Conservation (phyloP, 2,888 invertebrate genomes). For the Hedya salicella region DNA sequence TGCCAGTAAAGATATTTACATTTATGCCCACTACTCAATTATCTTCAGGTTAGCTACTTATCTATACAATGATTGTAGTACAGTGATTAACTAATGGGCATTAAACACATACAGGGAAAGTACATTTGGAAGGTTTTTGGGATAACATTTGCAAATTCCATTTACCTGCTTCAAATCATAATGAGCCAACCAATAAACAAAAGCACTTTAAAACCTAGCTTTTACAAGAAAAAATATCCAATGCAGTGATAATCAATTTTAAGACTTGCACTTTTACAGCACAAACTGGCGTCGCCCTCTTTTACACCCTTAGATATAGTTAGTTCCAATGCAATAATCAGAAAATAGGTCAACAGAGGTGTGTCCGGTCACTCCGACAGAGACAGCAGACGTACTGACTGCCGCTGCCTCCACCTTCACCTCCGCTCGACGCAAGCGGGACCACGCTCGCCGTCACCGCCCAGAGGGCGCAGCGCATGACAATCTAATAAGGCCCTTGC, state of each 20-base stretch:
- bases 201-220: conserved; percentile 25
- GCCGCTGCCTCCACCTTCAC: conserved; percentile 36
- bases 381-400: conserved; percentile 71
- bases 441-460: conserved; percentile 33
- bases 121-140: neutral
- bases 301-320: conserved; percentile 78
- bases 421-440: conserved; percentile 27
- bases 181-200: conserved; percentile 39
- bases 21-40: too few species aligned
- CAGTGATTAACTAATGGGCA: conserved; percentile 19
- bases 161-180: conserved; percentile 31
- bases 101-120: neutral
- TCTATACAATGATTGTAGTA: neutral
- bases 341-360: conserved; percentile 85
- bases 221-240: conserved; percentile 43
- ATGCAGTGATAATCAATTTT: conserved; percentile 48
- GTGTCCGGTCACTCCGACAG: conserved; percentile 77
- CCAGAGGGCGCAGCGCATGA: conserved; percentile 62
- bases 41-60: too few species aligned
- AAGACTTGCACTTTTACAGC: conserved; percentile 62
- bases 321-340: conserved; percentile 81
- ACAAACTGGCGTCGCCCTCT: conserved; percentile 73
- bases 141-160: neutral
- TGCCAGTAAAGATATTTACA: too few species aligned
- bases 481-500: conserved; percentile 64